phyloP scores from a whole-genome alignment of 1,140 invertebrate genomes.

The Danaus melanippus region DNA sequence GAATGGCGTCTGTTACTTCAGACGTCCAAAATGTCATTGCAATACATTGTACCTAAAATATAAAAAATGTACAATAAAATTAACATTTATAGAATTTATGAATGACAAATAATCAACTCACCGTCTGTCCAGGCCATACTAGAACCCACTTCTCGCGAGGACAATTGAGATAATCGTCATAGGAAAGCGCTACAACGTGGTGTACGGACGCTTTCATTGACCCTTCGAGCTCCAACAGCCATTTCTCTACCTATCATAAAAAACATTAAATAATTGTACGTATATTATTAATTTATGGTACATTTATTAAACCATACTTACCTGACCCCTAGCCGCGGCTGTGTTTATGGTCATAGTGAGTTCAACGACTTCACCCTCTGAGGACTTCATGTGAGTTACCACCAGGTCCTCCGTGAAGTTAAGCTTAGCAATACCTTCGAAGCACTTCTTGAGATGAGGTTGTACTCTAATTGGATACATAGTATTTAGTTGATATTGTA shows the following conservation, averaged over 20 bases:
- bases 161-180: constrained; percentile 78
- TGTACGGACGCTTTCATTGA: constrained; percentile 93
- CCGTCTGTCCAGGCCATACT: constrained; percentile 81
- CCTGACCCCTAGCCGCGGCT: constrained; percentile 90
- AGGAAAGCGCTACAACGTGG: constrained; percentile 76
- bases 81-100: no score
- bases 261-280: not conserved
- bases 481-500: constrained; percentile 2
- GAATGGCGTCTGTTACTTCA: constrained; percentile 84
- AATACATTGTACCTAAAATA: constrained; percentile 82
- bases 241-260: constrained; percentile 85
- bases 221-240: constrained; percentile 92
- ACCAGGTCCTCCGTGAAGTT: constrained; percentile 90
- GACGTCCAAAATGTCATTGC: constrained; percentile 92
- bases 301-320: constrained; percentile 17
- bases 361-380: constrained; percentile 87
- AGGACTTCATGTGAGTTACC: constrained; percentile 91
- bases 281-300: no score
- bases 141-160: constrained; percentile 86
- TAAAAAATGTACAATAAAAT: no score
- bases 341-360: constrained; percentile 89
- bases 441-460: constrained; percentile 98
- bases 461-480: constrained; percentile 75
- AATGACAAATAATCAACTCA: no score
- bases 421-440: constrained; percentile 91